Base-by-base conservation (phyloP, 2,888 invertebrate species). In the Uloborus plumipes region DNA sequence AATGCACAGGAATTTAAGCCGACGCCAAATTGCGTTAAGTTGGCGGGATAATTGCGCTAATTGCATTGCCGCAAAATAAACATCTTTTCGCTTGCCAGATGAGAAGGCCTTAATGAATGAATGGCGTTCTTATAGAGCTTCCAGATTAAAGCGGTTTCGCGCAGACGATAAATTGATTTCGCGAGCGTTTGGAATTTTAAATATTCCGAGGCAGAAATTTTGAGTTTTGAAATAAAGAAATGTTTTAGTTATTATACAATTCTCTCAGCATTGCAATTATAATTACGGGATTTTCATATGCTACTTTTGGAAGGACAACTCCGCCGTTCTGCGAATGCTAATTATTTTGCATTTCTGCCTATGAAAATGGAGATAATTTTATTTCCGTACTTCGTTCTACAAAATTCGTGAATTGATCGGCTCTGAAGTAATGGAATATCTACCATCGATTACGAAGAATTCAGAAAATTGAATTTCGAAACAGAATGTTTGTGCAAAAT, bases 11-110 rank as follows among this genome's bases (percentile, higher is more conserved):
- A 73, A 80, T 79, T 79, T 70, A 71, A 79, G 78, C 64, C 72
- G 78, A 79, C 78, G 47, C 78, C 67, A 80, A 80, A 80, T 80
- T 80, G 73, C 79, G 79, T 80, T 80, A 80, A 80, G 73, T 80
- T 80, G 79, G 73, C 73, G 73, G 73, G 61, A 73, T 80, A 80
- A 80, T 80, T 80, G 79, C 79, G 62, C 51, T 80, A 80, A 80
- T 80, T 80, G 79, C 79, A 80, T 80, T 80, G 66, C 78, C 79
- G 79, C 79, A 73, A 80, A 80, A 80, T 80, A 80, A 80, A 80
- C 79, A 80, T 80, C 69, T 71, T 26, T 71, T 66, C 59, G 47
- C 59, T 66, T 67, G 65, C 65, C 72, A 79, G 59, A 66, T 70
- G 61, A 66, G 61, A 71, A 59, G 65, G 55, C 47, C 50, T 64